Conservation (phyloP, 1,140 invertebrate genomes). For the Meloidogyne exigua region DNA sequence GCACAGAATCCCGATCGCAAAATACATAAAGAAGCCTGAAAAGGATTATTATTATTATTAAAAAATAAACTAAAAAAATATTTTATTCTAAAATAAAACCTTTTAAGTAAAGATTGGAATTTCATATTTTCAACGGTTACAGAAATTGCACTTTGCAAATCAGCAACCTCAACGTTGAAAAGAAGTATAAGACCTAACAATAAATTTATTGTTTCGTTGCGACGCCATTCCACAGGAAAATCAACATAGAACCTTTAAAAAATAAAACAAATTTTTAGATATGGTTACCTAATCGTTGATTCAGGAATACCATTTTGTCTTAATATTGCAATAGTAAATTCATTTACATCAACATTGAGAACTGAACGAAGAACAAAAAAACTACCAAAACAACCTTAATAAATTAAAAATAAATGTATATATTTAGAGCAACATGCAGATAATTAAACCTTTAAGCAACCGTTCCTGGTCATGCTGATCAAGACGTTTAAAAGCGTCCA, state of each 20-base stretch:
- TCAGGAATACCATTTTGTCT: conserved; percentile 33
- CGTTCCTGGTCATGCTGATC: conserved; percentile 31
- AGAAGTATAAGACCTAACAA: conserved; percentile 41
- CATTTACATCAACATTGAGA: conserved; percentile 5
- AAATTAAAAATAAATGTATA: conserved; percentile 4
- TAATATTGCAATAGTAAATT: conserved; percentile 27
- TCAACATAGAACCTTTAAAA: conserved; percentile 42
- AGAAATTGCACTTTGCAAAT: conserved; percentile 35
- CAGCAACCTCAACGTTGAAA: conserved; percentile 39
- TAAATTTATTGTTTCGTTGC: conserved; percentile 46
- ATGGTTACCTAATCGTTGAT: conserved; percentile 17
- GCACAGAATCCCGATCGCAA: conserved; percentile 24
- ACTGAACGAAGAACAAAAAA: conserved; percentile 27
- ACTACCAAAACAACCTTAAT: conserved; percentile 4
- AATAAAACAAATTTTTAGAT: not conserved
- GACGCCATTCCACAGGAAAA: conserved; percentile 44
- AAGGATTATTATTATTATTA: not conserved
- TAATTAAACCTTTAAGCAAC: conserved; percentile 29
- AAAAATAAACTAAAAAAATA: not conserved
- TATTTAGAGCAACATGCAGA: too few relatives aligned
- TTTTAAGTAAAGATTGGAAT: conserved; percentile 27
- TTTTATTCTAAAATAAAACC: conserved; percentile 11
- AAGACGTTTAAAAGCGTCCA: conserved; percentile 29
- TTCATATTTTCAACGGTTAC: conserved; percentile 40
- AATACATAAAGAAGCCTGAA: conserved; percentile 30